Percentiles rank a stretch among this genome's conserved stretches.
phyloP scores from a whole-genome alignment of 2,888 invertebrate genomes.

The Epistrophe eligans region DNA sequence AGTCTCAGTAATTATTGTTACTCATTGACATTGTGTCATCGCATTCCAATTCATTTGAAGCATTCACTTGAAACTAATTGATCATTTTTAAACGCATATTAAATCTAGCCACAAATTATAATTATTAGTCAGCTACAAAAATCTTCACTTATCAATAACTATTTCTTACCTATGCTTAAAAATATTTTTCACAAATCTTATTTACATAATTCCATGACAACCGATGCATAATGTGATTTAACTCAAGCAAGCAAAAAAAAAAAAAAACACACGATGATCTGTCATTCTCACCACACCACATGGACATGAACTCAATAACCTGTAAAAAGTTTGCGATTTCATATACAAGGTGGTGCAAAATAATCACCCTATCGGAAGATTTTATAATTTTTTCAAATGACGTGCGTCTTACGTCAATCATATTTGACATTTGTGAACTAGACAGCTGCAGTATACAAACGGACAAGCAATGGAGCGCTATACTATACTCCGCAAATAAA shows the following conservation, averaged over 20 bases:
- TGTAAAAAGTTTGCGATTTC: slow-evolving; percentile 29
- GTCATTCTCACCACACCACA: slow-evolving; percentile 42
- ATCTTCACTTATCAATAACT: background rate
- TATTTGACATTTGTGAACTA: no score
- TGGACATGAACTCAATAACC: slow-evolving; percentile 59
- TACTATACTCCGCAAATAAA: no score
- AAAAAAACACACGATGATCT: slow-evolving; percentile 43
- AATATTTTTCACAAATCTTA: slow-evolving; percentile 39
- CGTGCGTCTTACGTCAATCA: no score
- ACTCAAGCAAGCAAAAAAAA: slow-evolving; percentile 30
- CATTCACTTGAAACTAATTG: slow-evolving; percentile 17
- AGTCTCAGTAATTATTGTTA: background rate
- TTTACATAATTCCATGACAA: slow-evolving; percentile 43
- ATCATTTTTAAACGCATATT: background rate
- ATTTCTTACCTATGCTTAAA: background rate
- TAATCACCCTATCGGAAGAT: no score
- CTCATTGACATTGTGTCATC: slow-evolving; percentile 34
- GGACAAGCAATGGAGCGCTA: no score
- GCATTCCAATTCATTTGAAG: slow-evolving; percentile 12
- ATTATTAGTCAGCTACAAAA: background rate
- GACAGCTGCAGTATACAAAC: no score
- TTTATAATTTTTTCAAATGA: no score
- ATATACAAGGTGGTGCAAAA: no score
- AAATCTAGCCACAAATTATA: background rate
- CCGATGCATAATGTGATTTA: background rate